A percentile compares a stretch with the other conserved stretches of the same genome.
phyloP scores from a whole-genome alignment of 2,888 invertebrate species.

The Lathronympha strigana region DNA sequence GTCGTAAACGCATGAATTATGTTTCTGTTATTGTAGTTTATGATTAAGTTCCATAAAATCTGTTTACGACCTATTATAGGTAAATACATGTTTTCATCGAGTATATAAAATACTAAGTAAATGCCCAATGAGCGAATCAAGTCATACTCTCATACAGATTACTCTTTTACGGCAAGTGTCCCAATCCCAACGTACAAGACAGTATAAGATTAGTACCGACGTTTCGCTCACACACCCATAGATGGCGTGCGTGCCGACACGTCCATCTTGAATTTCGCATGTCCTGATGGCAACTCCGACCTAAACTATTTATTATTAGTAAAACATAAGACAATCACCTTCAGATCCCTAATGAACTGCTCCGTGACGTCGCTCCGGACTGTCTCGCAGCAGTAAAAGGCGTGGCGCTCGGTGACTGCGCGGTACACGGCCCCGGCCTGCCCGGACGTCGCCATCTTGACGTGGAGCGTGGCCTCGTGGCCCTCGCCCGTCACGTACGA shows the following conservation, averaged over 20 bases:
- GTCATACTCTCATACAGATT: too few species aligned
- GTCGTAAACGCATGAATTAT: conserved; percentile 4
- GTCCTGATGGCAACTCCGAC: not conserved
- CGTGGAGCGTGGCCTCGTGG: conserved; percentile 88
- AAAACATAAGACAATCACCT: conserved; percentile 70
- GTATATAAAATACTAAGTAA: too few species aligned
- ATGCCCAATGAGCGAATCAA: too few species aligned
- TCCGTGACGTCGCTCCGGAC: conserved; percentile 94
- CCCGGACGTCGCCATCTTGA: conserved; percentile 91
- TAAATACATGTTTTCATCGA: not conserved
- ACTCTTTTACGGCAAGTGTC: too few species aligned
- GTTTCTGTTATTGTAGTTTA: not conserved
- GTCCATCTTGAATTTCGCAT: not conserved
- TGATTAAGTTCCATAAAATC: conserved; percentile 17
- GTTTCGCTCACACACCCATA: not conserved
- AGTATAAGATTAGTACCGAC: not conserved
- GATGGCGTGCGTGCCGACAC: not conserved
- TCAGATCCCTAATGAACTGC: conserved; percentile 94
- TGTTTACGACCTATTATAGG: not conserved
- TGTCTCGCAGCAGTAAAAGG: conserved; percentile 96
- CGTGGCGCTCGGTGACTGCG: conserved; percentile 95
- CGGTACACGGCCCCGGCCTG: conserved; percentile 93
- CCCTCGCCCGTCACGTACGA: conserved; percentile 89
- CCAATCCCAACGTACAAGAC: not conserved
- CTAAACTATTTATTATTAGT: too few species aligned